phyloP scores from a whole-genome alignment of 1,140 invertebrate genomes.

The Drosophila mayri region DNA sequence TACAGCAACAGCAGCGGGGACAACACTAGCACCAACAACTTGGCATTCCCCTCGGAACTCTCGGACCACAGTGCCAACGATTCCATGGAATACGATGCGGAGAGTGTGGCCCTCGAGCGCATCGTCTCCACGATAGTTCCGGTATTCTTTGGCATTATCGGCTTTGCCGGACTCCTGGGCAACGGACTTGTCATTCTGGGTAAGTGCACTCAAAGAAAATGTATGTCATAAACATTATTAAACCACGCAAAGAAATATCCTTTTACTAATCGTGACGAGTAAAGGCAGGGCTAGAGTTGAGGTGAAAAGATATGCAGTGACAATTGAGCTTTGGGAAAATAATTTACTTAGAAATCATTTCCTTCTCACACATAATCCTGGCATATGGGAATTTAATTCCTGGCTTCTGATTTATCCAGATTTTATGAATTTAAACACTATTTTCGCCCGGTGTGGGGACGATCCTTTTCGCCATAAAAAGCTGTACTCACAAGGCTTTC shows the following conservation, averaged over 20 bases:
- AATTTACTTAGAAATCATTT: neutral
- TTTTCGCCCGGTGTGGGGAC: neutral
- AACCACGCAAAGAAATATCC: neutral
- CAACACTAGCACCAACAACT: slow-evolving; percentile 22
- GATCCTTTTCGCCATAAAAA: slow-evolving; percentile 7
- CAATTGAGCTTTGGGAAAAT: neutral
- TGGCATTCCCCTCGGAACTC: slow-evolving; percentile 7
- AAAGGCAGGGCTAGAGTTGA: neutral
- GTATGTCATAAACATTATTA: neutral
- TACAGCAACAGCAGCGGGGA: neutral
- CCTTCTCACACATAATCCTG: neutral
- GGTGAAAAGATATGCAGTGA: neutral
- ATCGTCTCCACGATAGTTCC: slow-evolving; percentile 44
- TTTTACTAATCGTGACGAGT: neutral
- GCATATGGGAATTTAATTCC: neutral
- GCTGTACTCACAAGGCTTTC: slow-evolving; percentile 35
- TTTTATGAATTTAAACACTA: neutral
- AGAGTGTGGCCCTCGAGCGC: slow-evolving; percentile 34
- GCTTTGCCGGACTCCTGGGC: slow-evolving; percentile 94
- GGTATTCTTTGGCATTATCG: slow-evolving; percentile 70
- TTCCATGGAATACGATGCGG: slow-evolving; percentile 39
- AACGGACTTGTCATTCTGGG: slow-evolving; percentile 93
- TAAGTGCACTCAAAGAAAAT: slow-evolving; percentile 46
- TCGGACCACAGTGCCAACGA: slow-evolving; percentile 34
- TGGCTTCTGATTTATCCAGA: neutral